phyloP scores from a whole-genome alignment of 2,797 vertebrate genomes.

The Myiotriccus ornatus region DNA sequence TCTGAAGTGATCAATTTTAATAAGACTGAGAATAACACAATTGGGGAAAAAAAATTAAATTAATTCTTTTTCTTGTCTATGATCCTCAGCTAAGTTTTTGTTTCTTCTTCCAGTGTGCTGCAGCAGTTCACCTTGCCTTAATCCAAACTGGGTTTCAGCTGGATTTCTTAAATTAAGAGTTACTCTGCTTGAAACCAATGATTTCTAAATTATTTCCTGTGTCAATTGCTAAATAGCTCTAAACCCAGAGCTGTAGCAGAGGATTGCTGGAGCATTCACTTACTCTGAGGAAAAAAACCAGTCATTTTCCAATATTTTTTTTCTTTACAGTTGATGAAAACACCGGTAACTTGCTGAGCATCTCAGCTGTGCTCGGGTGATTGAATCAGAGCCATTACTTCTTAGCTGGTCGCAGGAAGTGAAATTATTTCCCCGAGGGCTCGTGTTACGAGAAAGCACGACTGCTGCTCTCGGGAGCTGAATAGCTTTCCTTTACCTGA shows the following conservation, averaged over 20 bases:
- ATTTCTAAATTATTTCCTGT: constrained; percentile 27
- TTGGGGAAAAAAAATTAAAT: background rate
- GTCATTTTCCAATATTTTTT: background rate
- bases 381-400: background rate
- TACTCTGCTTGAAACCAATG: background rate
- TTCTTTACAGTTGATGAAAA: background rate
- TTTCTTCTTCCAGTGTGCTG: background rate
- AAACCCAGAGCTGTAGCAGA: background rate
- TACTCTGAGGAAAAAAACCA: background rate
- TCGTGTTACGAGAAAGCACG: background rate
- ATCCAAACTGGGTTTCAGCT: background rate
- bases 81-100: background rate
- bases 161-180: constrained; percentile 1
- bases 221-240: background rate
- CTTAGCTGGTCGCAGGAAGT: background rate
- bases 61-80: background rate
- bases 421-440: background rate
- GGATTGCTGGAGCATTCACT: background rate
- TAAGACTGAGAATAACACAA: background rate
- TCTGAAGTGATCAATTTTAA: background rate
- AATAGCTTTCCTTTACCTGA: constrained; percentile 56
- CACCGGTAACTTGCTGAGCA: background rate
- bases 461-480: background rate
- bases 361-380: background rate
- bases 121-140: background rate